Percentiles rank a stretch among this genome's conserved stretches.
These are phyloP conservation scores for Antennarius maculatus DNA, from an alignment of 2,797 vertebrate species.

Conservation along the genomic window DNA sequence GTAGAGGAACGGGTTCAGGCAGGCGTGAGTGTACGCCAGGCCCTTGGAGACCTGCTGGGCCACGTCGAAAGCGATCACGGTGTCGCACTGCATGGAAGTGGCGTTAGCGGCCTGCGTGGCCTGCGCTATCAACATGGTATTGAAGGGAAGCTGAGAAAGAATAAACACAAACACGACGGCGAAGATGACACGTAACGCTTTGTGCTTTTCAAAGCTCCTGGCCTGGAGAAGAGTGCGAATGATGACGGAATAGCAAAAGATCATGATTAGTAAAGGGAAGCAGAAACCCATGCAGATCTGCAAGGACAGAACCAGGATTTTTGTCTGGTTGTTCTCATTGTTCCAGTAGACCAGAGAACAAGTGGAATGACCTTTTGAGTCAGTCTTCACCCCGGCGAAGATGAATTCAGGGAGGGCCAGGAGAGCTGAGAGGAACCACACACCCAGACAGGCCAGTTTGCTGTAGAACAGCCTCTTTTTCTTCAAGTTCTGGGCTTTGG, in stretches of 20 bases:
- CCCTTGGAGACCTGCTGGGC: constrained; percentile 85
- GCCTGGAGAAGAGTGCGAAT: constrained; percentile 86
- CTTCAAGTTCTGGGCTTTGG: constrained; percentile 82
- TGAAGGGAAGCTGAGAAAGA: constrained; percentile 89
- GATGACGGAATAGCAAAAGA: constrained; percentile 87
- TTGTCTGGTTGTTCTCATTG: constrained; percentile 62
- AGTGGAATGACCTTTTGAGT: not conserved
- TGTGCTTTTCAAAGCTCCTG: constrained; percentile 88
- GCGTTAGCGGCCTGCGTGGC: constrained; percentile 70
- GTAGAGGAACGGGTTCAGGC: constrained; percentile 90
- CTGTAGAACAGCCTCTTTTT: constrained; percentile 81
- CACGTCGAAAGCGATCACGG: constrained; percentile 70
- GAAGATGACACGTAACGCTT: constrained; percentile 87
- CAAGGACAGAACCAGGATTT: constrained; percentile 81
- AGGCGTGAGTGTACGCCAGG: constrained; percentile 89
- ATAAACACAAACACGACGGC: constrained; percentile 85
- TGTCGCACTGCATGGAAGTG: constrained; percentile 71
- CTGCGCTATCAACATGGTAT: constrained; percentile 82
- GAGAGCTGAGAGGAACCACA: constrained; percentile 82
- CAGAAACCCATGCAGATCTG: constrained; percentile 89
- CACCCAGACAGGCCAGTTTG: constrained; percentile 79
- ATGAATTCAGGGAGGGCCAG: constrained; percentile 89
- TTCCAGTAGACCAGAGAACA: constrained; percentile 81
- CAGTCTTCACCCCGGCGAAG: constrained; percentile 75
- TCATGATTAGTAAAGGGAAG: constrained; percentile 85